Base-by-base conservation (phyloP, 1,140 invertebrate species). In the Venustaconcha ellipsiformis region DNA sequence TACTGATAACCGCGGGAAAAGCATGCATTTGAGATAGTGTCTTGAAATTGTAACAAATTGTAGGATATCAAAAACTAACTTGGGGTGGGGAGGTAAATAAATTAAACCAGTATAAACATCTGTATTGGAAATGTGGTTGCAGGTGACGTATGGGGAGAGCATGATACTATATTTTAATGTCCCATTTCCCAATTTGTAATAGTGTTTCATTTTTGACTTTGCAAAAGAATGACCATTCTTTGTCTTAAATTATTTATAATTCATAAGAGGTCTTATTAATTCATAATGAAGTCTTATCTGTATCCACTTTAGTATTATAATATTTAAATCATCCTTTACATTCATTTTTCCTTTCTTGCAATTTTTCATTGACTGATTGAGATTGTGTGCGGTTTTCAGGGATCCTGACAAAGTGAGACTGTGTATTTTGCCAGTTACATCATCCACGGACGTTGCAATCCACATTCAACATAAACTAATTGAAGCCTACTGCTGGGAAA, bases 401-500 rank as follows among this genome's bases (percentile, higher is more conserved):
- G 70, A 82, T n/a, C 83, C 88, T 37, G 85, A 87, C 26, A 72
- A 80, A 8, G 85, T 89, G 57, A 81, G 83, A 71, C 75, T 88
- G 15, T 89, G 88, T 74, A 72, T 88, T 11, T 71, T 89, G 13
- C 87, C 87, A 2, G 78, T 67, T 14, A 73, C 78, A 12, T 67
- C 72, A 17, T 62, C 69, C 13, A 64, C 63, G 2, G 84, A 89
- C 67, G 81, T 86, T 0, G 78, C 83, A 0, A 74, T 86, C 15
- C 82, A 84, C 57, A 88, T 89, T 48, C 85, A 88, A 64, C 84
- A 87, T 62, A 88, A 84, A 63, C 82, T 89, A 11, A 83, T 89
- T 14, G 79, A 84, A 55, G 87, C 88, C 14, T 89, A 87, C 80
- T 89, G 88, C 70, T 87, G 83, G 87, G 88, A 89, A 63, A 86